Evolutionary conservation across 2,113 vertebrate species (phyloP).

Genomic region (Onychostruthus taczanowskii): DNA sequence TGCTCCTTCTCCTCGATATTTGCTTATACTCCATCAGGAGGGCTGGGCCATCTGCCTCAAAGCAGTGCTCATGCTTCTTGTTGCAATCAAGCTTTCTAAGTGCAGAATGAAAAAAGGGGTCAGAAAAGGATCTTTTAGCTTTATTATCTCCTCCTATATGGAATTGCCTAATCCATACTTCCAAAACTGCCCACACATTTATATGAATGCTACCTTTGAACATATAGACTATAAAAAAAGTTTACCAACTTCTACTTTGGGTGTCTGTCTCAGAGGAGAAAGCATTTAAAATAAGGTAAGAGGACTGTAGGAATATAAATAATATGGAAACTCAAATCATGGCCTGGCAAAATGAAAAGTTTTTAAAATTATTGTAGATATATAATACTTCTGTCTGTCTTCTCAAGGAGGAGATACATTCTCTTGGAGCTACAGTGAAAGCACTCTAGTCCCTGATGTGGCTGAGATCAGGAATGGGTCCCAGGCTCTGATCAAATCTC

Average conservation of each 20-base stretch:
- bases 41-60: background rate
- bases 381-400: background rate
- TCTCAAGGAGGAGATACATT: background rate
- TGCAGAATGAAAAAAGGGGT: background rate
- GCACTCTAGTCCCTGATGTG: background rate
- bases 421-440: background rate
- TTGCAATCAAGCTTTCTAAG: background rate
- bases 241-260: background rate
- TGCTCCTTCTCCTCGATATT: background rate
- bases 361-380: background rate
- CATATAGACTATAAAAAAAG: background rate
- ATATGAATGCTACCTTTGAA: background rate
- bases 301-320: background rate
- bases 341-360: background rate
- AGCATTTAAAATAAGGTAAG: background rate
- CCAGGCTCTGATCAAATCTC: background rate
- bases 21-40: background rate
- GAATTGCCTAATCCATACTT: background rate
- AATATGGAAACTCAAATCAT: background rate
- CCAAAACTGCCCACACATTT: background rate
- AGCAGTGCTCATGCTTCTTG: background rate
- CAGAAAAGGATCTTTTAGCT: background rate
- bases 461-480: background rate
- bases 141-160: background rate
- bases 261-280: background rate